These are phyloP conservation scores for Drosophila parvula DNA, from an alignment of 1,140 invertebrate genomes.

Conservation along the genomic window DNA sequence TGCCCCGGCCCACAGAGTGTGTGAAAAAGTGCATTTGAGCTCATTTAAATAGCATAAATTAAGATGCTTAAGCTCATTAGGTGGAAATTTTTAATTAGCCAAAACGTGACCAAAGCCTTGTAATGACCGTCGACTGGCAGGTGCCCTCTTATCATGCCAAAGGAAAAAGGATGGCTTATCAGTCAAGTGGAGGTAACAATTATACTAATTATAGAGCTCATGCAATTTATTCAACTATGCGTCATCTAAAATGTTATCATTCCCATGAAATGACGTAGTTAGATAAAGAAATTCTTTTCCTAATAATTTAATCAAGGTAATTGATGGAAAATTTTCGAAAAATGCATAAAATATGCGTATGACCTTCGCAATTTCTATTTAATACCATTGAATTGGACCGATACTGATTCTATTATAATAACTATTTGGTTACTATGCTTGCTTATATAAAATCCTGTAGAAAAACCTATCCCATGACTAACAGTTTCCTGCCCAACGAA, in stretches of 20 bases:
- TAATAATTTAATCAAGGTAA: not conserved
- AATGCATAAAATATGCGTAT: not conserved
- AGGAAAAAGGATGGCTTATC: constrained; percentile 37
- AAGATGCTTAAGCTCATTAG: constrained; percentile 66
- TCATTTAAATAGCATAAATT: constrained; percentile 77
- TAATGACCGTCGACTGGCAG: constrained; percentile 24
- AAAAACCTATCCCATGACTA: constrained; percentile 2
- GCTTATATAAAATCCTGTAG: not conserved
- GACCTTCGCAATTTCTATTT: too few species aligned
- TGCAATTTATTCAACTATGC: constrained; percentile 33
- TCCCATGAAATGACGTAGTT: not conserved
- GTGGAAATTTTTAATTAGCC: constrained; percentile 48
- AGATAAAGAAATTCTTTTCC: not conserved
- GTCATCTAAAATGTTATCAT: constrained; percentile 40
- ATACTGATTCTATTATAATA: not conserved
- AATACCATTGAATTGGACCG: not conserved
- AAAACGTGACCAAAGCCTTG: constrained; percentile 24
- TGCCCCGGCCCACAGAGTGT: constrained; percentile 12
- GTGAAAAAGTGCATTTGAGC: constrained; percentile 48
- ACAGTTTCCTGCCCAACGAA: constrained; percentile 2
- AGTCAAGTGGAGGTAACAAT: constrained; percentile 45
- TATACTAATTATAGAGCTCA: constrained; percentile 20
- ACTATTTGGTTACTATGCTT: not conserved
- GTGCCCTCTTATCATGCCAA: constrained; percentile 19
- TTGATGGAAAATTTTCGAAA: not conserved